These are phyloP conservation scores for Phymatocera aterrima DNA, from an alignment of 2,888 invertebrate genomes.

Conservation along the genomic window DNA sequence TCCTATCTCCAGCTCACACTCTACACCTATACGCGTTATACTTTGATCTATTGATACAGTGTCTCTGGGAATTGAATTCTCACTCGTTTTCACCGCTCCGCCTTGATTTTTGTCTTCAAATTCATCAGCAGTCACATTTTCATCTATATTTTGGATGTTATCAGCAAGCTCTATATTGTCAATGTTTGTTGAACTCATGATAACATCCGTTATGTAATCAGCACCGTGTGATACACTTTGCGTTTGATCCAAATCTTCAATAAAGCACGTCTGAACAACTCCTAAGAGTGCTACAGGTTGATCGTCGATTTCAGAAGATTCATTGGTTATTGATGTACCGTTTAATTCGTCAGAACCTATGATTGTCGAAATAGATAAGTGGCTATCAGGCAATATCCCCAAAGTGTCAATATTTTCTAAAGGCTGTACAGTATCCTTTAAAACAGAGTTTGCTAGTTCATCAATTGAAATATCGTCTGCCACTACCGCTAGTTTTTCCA, in stretches of 20 bases:
- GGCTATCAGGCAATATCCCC: constrained; percentile 57
- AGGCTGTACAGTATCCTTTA: constrained; percentile 57
- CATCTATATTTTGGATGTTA: constrained; percentile 32
- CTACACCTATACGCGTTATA: not conserved
- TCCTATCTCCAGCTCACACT: not conserved
- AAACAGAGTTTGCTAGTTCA: constrained; percentile 55
- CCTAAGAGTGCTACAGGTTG: constrained; percentile 46
- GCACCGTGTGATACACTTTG: constrained; percentile 49
- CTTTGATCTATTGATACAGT: not conserved
- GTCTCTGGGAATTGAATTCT: constrained; percentile 7
- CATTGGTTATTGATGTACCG: constrained; percentile 33
- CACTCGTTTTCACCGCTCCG: constrained; percentile 43
- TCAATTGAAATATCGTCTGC: constrained; percentile 55
- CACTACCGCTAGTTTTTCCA: constrained; percentile 55
- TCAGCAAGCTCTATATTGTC: constrained; percentile 26
- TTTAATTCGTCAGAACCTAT: constrained; percentile 49
- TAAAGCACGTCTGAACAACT: constrained; percentile 56
- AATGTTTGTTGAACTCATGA: constrained; percentile 48
- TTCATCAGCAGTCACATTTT: constrained; percentile 30
- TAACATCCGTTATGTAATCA: constrained; percentile 56
- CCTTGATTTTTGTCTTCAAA: constrained; percentile 13
- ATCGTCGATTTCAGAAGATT: constrained; percentile 14
- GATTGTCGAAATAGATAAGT: constrained; percentile 50
- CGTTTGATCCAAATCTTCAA: constrained; percentile 52
- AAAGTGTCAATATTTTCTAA: constrained; percentile 58